Percentiles rank a stretch among this genome's conserved stretches.
Conservation (phyloP, 2,888 invertebrate species). For the Dynastes tityus region DNA sequence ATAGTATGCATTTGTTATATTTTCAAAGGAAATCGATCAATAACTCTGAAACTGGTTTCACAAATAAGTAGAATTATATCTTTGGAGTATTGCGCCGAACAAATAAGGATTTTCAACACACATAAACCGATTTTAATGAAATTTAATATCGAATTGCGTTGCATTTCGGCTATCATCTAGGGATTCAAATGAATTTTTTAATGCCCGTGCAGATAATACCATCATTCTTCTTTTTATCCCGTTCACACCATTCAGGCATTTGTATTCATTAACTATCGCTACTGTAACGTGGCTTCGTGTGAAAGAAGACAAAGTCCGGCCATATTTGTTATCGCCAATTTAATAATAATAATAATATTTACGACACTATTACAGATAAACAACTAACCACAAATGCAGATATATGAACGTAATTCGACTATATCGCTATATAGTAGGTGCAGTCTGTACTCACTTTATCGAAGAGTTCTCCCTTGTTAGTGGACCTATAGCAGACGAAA, state of each 20-base stretch:
- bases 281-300: neutral
- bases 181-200: no score
- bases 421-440: no score
- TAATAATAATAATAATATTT: conserved; percentile 11
- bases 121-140: no score
- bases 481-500: neutral
- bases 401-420: neutral
- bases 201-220: no score
- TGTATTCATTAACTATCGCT: neutral
- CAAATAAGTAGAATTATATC: no score
- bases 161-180: no score
- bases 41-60: no score
- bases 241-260: neutral
- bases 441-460: no score
- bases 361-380: conserved; percentile 33
- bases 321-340: conserved; percentile 27
- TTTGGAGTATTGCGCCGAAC: no score
- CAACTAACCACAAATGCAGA: neutral
- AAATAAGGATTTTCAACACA: no score
- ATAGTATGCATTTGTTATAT: neutral
- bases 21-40: conserved; percentile 4
- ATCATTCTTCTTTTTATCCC: neutral
- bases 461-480: no score
- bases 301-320: neutral
- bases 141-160: no score